These are phyloP conservation scores for Heterotis niloticus DNA, from an alignment of 2,113 vertebrate genomes.

Conservation along the genomic window DNA sequence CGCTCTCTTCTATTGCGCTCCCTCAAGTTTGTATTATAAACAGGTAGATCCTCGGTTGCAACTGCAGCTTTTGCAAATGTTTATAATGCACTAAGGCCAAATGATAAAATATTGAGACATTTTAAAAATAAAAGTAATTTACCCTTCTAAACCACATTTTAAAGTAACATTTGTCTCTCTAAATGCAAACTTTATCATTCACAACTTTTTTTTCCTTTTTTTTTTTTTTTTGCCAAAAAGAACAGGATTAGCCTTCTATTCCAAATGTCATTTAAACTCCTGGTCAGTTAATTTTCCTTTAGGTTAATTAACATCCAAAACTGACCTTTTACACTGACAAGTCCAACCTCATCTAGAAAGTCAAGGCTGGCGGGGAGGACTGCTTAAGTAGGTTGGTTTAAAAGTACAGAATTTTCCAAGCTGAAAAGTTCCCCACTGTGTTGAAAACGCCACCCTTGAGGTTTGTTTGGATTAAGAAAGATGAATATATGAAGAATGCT, in stretches of 20 bases:
- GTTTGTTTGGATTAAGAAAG: background rate
- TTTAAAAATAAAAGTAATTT: no score
- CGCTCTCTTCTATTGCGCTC: background rate
- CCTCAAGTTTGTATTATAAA: background rate
- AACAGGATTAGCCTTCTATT: slow-evolving; percentile 54
- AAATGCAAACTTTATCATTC: no score
- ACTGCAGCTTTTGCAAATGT: background rate
- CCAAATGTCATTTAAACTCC: slow-evolving; percentile 67
- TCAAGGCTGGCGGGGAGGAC: slow-evolving; percentile 66
- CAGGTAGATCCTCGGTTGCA: background rate
- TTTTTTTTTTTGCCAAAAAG: background rate
- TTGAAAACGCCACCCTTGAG: background rate
- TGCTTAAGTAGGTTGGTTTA: slow-evolving; percentile 68
- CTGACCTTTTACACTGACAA: slow-evolving; percentile 72
- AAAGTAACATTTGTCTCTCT: no score
- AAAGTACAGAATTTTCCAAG: slow-evolving; percentile 12
- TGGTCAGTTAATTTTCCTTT: slow-evolving; percentile 78
- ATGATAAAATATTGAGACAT: no score
- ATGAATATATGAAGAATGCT: background rate
- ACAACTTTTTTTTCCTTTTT: no score
- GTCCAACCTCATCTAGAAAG: slow-evolving; percentile 74
- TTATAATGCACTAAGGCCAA: background rate
- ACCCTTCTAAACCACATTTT: no score
- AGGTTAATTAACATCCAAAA: slow-evolving; percentile 82
- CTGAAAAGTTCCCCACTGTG: background rate